Base-by-base conservation (phyloP, 2,888 invertebrate genomes). In the Nomada ruficornis region DNA sequence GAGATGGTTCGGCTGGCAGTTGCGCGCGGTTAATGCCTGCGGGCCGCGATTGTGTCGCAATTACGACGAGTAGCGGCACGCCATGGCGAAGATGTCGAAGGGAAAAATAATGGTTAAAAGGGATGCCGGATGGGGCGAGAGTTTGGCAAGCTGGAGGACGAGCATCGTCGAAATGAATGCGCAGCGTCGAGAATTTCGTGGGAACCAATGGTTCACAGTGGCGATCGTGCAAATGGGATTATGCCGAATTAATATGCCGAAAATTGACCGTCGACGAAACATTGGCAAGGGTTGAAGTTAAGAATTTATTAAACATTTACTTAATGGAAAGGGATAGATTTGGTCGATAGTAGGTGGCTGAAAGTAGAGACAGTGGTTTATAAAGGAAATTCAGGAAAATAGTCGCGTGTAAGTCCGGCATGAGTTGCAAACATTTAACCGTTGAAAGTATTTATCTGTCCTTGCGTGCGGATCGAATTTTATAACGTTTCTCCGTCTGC, bases 31-130 rank as follows among this genome's bases (percentile, higher is more conserved):
- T 82, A 77, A 79, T 83, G 84, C 77, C 76, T 57, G 83, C 80
- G 77, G 76, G 78, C 72, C 54, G 69, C 86, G 82, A 88, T 88
- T 88, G 86, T 88, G 81, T 73, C 55, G 89, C 82, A 89, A 89
- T 89, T 88, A 88, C 82, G 88, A 80, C 77, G 78, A 87, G 87
- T 87, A 86, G 74, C 77, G 80, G 73, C 54, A 52, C 74, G 77
- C 71, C 77, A 62, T 74, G 77, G 80, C 65, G 74, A 86, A 84
- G 77, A 87, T 64, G 79, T 82, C 82, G 88, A 88, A 86, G 82
- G 80, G 86, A 88, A 83, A 88, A 84, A 86, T 88, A 86, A 77
- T 85, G 79, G 70, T 54, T 75, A 57, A 60, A 65, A 77, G 70
- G 69, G 36, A 69, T 26, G 69, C 4, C n/a, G 36, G 63, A 18